Conservation (phyloP, 2,888 invertebrate genomes). For the Andrena flavipes region DNA sequence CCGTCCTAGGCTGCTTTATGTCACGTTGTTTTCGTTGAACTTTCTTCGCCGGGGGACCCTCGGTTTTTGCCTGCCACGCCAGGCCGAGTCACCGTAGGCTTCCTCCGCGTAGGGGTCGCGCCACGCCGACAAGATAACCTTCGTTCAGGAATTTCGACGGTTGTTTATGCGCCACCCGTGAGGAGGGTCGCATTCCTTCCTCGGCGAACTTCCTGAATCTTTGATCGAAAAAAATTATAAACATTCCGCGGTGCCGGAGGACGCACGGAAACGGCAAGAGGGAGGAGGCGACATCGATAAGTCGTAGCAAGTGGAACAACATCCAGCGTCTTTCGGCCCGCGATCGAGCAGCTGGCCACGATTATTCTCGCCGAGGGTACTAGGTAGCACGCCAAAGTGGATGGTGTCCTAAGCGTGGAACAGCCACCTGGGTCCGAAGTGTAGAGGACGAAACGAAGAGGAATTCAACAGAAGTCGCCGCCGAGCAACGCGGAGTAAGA, state of each 20-base stretch:
- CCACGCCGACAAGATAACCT: constrained; percentile 19
- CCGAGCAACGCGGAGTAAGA: constrained; percentile 38
- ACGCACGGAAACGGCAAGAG: neutral
- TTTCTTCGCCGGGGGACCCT: constrained; percentile 37
- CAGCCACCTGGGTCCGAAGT: constrained; percentile 37
- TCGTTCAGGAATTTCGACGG: constrained; percentile 47
- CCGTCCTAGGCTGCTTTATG: constrained; percentile 54
- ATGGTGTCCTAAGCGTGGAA: constrained; percentile 32
- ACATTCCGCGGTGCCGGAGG: neutral
- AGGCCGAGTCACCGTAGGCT: neutral
- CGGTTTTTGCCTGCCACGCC: constrained; percentile 32
- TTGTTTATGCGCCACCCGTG: constrained; percentile 36
- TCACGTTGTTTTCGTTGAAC: constrained; percentile 58
- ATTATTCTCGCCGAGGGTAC: constrained; percentile 39
- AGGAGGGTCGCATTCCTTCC: constrained; percentile 22
- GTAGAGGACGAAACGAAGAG: constrained; percentile 40
- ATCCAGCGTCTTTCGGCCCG: neutral
- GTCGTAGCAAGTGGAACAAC: neutral
- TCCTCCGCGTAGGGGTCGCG: constrained; percentile 25
- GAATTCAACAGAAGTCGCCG: constrained; percentile 64
- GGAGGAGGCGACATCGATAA: neutral
- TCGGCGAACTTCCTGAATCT: constrained; percentile 37
- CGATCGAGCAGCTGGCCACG: constrained; percentile 28
- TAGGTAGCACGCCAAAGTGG: constrained; percentile 17
- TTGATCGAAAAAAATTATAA: neutral